Conservation (phyloP, 2,888 invertebrate genomes). For the Leptura quadrifasciata region DNA sequence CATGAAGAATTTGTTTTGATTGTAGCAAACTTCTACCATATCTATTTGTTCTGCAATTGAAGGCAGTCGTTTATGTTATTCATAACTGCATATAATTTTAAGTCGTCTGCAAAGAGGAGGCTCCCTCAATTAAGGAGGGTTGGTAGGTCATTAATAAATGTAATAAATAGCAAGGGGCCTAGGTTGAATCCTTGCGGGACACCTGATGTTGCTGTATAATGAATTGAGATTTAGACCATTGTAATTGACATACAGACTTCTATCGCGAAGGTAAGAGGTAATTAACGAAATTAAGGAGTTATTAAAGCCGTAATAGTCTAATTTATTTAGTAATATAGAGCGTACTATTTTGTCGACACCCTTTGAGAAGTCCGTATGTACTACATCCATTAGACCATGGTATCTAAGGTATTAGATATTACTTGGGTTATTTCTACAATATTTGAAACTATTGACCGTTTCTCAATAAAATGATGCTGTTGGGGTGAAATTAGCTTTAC, state of each 20-base stretch:
- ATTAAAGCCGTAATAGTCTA: too few relatives aligned
- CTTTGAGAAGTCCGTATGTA: background rate
- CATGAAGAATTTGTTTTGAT: background rate
- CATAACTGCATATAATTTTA: background rate
- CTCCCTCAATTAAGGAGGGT: background rate
- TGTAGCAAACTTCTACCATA: background rate
- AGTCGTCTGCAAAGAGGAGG: background rate
- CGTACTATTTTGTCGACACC: background rate
- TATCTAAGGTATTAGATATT: background rate
- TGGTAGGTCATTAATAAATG: background rate
- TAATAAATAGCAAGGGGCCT: slow-evolving; percentile 3
- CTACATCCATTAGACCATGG: background rate
- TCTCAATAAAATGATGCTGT: background rate
- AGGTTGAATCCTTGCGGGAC: background rate
- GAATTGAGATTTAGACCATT: background rate
- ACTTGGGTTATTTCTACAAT: background rate
- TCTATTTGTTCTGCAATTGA: background rate
- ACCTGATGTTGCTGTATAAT: background rate
- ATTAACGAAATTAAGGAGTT: too few relatives aligned
- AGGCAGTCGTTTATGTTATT: background rate
- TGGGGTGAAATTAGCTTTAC: background rate
- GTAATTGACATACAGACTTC: background rate
- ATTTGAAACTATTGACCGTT: background rate
- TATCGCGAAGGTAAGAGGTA: background rate
- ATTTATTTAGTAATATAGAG: too few relatives aligned